phyloP scores from a whole-genome alignment of 2,888 invertebrate species.

The Theretra japonica region DNA sequence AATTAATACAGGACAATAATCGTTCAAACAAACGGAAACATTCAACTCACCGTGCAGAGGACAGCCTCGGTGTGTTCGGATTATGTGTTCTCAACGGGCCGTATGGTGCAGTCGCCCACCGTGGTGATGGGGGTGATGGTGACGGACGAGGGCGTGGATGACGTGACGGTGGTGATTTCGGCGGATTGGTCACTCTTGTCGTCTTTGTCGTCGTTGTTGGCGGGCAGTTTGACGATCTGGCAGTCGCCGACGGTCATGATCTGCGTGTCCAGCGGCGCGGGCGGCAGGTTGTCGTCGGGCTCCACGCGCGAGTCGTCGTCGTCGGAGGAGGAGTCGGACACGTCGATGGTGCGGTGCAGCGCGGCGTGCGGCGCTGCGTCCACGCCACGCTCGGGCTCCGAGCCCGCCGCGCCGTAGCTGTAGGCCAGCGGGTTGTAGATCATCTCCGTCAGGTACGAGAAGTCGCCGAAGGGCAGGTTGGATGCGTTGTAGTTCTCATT shows the following conservation, averaged over 20 bases:
- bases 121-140: constrained; percentile 79
- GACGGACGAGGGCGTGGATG: constrained; percentile 68
- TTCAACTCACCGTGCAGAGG: constrained; percentile 16
- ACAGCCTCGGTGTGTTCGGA: constrained; percentile 37
- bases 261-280: constrained; percentile 70
- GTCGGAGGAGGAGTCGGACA: constrained; percentile 73
- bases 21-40: constrained; percentile 10
- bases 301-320: constrained; percentile 72
- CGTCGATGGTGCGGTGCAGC: constrained; percentile 75
- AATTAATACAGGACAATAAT: not conserved
- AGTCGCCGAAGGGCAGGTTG: constrained; percentile 83
- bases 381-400: constrained; percentile 61
- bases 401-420: constrained; percentile 67
- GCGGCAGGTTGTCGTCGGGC: constrained; percentile 67
- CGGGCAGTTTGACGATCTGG: constrained; percentile 78
- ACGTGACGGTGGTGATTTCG: constrained; percentile 53
- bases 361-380: constrained; percentile 68
- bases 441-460: constrained; percentile 82
- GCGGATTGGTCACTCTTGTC: constrained; percentile 58
- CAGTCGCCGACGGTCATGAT: constrained; percentile 83
- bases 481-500: constrained; percentile 84
- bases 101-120: constrained; percentile 80
- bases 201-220: constrained; percentile 63
- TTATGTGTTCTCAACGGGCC: constrained; percentile 78
- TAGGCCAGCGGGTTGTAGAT: constrained; percentile 78